Percentiles rank a stretch among this genome's conserved stretches.
phyloP scores from a whole-genome alignment of 2,797 vertebrate species.

The Garrulus glandarius region DNA sequence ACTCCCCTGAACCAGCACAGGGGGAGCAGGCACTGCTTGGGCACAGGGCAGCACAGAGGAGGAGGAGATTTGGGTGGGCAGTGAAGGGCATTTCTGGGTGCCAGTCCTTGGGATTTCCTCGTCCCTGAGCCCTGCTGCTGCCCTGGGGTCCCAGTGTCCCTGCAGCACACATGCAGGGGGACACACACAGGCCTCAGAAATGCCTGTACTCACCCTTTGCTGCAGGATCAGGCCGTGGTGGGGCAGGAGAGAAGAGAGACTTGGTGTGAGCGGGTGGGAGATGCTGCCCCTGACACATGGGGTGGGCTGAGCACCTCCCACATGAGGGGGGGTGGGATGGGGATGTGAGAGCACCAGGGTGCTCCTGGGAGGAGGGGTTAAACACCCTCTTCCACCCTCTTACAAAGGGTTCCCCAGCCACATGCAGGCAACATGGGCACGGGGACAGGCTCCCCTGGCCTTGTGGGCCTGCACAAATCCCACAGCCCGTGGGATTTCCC shows the following conservation, averaged over 20 bases:
- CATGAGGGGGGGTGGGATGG: fast-evolving
- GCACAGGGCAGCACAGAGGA: neutral
- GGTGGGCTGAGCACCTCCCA: neutral
- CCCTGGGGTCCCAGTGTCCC: neutral
- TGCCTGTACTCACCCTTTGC: constrained; percentile 65
- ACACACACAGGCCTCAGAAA: neutral
- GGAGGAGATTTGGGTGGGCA: neutral
- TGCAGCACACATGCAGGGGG: neutral
- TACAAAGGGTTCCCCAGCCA: too few species aligned
- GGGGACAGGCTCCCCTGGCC: fast-evolving
- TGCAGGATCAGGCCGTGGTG: neutral
- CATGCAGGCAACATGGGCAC: neutral
- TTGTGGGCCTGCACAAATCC: neutral
- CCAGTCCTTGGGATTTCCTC: neutral
- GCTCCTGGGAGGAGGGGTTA: neutral
- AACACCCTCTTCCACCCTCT: too few species aligned
- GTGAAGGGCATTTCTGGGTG: neutral
- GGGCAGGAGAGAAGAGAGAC: constrained; percentile 31
- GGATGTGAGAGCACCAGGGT: neutral
- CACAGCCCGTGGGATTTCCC: neutral
- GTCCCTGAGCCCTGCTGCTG: neutral
- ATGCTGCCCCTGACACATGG: neutral
- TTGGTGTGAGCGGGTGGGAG: neutral
- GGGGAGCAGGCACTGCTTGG: neutral
- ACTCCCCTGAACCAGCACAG: neutral